These are phyloP conservation scores for Paratrypauchen microcephalus DNA, from an alignment of 2,797 vertebrate genomes.

Conservation along the genomic window DNA sequence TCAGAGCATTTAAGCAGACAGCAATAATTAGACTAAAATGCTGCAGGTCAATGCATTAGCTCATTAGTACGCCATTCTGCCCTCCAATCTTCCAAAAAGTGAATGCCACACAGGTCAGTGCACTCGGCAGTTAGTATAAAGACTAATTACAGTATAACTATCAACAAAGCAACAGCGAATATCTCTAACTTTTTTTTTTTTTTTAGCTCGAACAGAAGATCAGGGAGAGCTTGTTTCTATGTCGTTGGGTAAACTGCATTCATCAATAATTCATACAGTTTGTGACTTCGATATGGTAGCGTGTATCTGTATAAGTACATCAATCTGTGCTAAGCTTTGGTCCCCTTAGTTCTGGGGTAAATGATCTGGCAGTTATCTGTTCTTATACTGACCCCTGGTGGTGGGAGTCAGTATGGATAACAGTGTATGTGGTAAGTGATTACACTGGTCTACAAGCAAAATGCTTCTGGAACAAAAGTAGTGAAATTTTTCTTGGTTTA, in stretches of 20 bases:
- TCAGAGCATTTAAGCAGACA: slow-evolving; percentile 31
- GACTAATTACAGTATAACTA: slow-evolving; percentile 30
- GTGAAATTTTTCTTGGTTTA: too few relatives aligned
- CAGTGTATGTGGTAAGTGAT: too few relatives aligned
- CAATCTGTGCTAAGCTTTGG: neutral
- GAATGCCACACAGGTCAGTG: slow-evolving; percentile 31
- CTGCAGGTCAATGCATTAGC: slow-evolving; percentile 42
- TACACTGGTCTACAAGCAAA: too few relatives aligned
- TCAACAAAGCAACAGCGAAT: neutral
- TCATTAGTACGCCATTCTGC: slow-evolving; percentile 34
- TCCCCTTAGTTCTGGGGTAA: neutral
- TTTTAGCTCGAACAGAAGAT: too few relatives aligned
- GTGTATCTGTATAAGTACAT: neutral
- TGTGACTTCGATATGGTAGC: too few relatives aligned
- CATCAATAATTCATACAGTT: neutral
- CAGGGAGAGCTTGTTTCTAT: neutral
- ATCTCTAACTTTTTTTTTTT: too few relatives aligned
- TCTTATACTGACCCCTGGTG: neutral
- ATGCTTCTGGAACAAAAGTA: too few relatives aligned
- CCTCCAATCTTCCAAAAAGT: slow-evolving; percentile 25
- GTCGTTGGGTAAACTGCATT: neutral
- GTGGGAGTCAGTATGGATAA: neutral
- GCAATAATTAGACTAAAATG: slow-evolving; percentile 33
- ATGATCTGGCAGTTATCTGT: neutral
- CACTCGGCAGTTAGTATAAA: slow-evolving; percentile 23